Conservation (phyloP, 2,888 invertebrate species). For the Cybosia mesomella region DNA sequence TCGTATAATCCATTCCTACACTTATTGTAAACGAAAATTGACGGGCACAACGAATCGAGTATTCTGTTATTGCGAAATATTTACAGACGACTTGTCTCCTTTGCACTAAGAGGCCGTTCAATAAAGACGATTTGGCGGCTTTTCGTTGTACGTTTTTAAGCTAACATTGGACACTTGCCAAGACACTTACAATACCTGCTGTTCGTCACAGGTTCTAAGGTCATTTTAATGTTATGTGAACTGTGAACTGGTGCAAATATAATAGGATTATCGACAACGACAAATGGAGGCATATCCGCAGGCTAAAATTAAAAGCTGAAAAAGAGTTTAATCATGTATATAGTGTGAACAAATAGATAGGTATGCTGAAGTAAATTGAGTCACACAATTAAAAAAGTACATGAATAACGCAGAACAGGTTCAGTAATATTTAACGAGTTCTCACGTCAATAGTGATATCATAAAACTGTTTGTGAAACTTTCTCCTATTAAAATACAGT, state of each 20-base stretch:
- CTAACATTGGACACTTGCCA: constrained; percentile 74
- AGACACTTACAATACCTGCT: constrained; percentile 65
- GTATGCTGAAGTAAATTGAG: no score
- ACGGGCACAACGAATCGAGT: constrained; percentile 40
- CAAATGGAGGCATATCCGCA: background rate
- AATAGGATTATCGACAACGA: constrained; percentile 4
- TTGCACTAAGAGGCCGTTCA: constrained; percentile 37
- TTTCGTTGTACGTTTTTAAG: constrained; percentile 61
- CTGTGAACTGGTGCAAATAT: constrained; percentile 26
- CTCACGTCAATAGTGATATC: constrained; percentile 31
- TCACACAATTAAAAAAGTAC: constrained; percentile 1
- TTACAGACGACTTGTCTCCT: constrained; percentile 22
- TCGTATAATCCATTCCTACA: constrained; percentile 16
- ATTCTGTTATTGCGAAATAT: constrained; percentile 25
- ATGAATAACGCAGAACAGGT: constrained; percentile 17
- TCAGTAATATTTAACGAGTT: constrained; percentile 31
- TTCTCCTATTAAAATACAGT: constrained; percentile 41
- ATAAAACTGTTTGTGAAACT: constrained; percentile 32
- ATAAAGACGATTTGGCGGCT: constrained; percentile 56
- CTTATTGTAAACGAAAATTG: constrained; percentile 29
- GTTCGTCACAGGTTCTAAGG: constrained; percentile 70
- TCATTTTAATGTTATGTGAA: constrained; percentile 44
- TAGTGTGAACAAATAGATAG: no score
- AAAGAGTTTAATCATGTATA: no score
- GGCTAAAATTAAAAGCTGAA: no score